Evolutionary conservation across 2,797 vertebrate species (phyloP), one percentile per base, ranked within the genome.

Genomic region (Melanotaenia boesemani): DNA sequence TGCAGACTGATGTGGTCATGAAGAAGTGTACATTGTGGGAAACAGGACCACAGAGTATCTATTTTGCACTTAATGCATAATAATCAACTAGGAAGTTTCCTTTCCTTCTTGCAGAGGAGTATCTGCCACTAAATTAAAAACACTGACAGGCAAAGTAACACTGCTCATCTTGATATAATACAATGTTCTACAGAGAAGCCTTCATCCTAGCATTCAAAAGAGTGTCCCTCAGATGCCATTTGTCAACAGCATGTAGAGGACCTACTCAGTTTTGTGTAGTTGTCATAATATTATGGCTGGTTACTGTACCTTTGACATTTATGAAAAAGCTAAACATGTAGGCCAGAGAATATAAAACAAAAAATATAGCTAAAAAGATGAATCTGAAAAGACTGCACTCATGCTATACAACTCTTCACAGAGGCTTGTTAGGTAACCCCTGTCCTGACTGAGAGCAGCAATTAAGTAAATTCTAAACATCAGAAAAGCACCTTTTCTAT

Each of bases 1-100:
- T 11, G 44, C 41, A 2, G 32, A 63, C 67, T 62, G 34, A 65
- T 61, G 48, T 64, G 65, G 77, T 65, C 65, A 59, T 70, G 16
- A 16, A 74, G 72, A 57, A 32, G 37, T 7, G 26, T 39, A 36
- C 67, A 61, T 30, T 24, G 11, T 5, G 44, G 60, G 16, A 30
- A 28, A 59, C 32, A 32, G 60, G 20, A 58, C 39, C 26, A 61
- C 13, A 15, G 59, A 37, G 1, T 13, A 55, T 28, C 13, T 30
- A 16, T 57, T 57, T 32, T 32, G 13, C 16, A 18, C 15, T 56
- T 6, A 26, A 55, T 5, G 6, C 15, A 56, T 13, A 56, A 56
- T 30, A 5, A 15, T 24, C 24, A 55, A 55, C 20, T 6, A 12
- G 52, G 24, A 26, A 26, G 24, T 4, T 44, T 41, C 28, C 1